phyloP scores from a whole-genome alignment of 2,113 vertebrate species.

The Zapornia atra region DNA sequence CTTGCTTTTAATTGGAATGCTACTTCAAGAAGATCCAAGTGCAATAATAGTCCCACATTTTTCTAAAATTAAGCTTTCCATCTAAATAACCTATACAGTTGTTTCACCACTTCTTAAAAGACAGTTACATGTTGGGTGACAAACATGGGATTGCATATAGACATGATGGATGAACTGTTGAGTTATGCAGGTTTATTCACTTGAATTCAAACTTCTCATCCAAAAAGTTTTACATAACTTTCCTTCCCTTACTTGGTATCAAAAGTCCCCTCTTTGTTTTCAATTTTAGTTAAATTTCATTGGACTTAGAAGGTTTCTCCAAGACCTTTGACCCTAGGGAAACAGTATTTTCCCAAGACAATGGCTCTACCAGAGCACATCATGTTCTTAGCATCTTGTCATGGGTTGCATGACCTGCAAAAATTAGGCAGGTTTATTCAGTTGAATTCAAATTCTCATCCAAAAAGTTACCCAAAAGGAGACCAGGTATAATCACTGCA shows the following conservation, averaged over 20 bases:
- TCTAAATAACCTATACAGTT: background rate
- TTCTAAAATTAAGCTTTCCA: background rate
- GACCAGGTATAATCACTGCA: fast-evolving
- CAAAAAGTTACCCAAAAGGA: background rate
- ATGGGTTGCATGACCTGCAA: background rate
- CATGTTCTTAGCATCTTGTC: background rate
- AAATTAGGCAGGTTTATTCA: background rate
- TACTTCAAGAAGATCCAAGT: background rate
- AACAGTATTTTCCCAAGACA: background rate
- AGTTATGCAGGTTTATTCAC: background rate
- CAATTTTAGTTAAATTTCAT: background rate
- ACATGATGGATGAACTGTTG: background rate
- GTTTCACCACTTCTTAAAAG: background rate
- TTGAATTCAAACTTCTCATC: no score
- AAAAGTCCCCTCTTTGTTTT: background rate
- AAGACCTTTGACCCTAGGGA: background rate
- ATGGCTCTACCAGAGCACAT: background rate
- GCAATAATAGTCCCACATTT: background rate
- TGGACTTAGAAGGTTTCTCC: background rate
- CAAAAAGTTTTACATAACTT: no score
- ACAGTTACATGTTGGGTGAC: fast-evolving
- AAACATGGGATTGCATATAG: fast-evolving
- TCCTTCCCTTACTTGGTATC: no score
- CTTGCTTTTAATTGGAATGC: background rate
- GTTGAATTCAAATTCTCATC: background rate